These are phyloP conservation scores for Brachypterus glaber DNA, from an alignment of 2,888 invertebrate genomes.

Conservation along the genomic window DNA sequence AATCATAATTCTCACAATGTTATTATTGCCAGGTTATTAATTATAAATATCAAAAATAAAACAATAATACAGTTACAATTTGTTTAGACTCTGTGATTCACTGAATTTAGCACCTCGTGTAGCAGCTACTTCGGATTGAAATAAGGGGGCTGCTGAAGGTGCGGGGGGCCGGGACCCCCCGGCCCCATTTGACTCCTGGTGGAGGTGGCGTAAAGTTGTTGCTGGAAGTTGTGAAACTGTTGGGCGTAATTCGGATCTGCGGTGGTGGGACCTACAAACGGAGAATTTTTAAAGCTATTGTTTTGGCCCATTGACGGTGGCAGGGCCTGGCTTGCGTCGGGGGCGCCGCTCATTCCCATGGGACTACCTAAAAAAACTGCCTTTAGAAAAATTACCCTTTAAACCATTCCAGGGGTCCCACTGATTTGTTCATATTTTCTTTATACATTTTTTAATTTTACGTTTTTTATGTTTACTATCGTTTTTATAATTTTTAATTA, in stretches of 20 bases:
- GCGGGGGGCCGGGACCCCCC: constrained; percentile 32
- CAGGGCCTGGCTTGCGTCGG: constrained; percentile 61
- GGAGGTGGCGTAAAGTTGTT: constrained; percentile 84
- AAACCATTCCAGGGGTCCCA: too few relatives aligned
- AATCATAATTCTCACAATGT: constrained; percentile 36
- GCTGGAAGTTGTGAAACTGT: constrained; percentile 93
- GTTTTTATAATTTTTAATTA: too few relatives aligned
- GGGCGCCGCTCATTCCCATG: constrained; percentile 43
- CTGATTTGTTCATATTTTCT: too few relatives aligned
- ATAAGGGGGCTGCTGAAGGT: constrained; percentile 42
- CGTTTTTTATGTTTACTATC: too few relatives aligned
- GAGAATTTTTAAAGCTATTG: constrained; percentile 62
- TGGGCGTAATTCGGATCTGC: constrained; percentile 89
- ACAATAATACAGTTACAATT: constrained; percentile 19
- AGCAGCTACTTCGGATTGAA: constrained; percentile 42
- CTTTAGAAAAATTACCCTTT: too few relatives aligned
- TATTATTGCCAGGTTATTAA: constrained; percentile 40
- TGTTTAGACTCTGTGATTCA: constrained; percentile 37
- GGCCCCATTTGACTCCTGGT: constrained; percentile 53
- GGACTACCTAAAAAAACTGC: too few relatives aligned
- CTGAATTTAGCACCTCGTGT: constrained; percentile 38
- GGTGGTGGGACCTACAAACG: constrained; percentile 76
- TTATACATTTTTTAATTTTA: too few relatives aligned
- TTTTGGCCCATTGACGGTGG: constrained; percentile 72
- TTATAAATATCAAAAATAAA: constrained; percentile 43